Percentiles rank a stretch among this genome's conserved stretches.
Conservation (phyloP, 2,113 vertebrate genomes). For the Lagopus muta region DNA sequence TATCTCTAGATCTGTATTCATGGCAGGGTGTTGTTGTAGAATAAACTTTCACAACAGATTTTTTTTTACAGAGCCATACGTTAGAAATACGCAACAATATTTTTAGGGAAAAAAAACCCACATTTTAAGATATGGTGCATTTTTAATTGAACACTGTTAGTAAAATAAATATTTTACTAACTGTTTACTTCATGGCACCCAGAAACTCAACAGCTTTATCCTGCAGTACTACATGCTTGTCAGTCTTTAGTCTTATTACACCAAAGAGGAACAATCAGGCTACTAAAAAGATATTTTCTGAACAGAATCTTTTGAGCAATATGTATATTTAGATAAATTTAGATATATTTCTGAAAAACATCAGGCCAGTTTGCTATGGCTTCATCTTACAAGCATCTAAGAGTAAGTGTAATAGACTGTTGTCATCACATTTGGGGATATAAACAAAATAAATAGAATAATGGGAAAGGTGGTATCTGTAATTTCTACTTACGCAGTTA, state of each 20-base stretch:
- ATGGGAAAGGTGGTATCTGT: background rate
- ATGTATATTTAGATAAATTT: too few species aligned
- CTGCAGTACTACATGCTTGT: background rate
- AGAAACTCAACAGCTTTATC: background rate
- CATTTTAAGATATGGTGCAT: background rate
- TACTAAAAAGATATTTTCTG: background rate
- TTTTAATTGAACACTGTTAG: background rate
- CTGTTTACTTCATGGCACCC: background rate
- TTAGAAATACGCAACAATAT: background rate
- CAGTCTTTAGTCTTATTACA: background rate
- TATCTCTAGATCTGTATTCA: too few species aligned
- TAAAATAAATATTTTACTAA: too few species aligned
- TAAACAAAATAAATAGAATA: background rate
- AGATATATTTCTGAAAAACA: background rate
- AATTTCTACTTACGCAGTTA: background rate
- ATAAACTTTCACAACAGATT: background rate
- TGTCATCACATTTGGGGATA: background rate
- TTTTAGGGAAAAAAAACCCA: background rate
- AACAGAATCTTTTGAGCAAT: background rate
- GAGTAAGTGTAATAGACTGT: background rate
- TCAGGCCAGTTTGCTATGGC: background rate
- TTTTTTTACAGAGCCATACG: background rate
- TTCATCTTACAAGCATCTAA: background rate
- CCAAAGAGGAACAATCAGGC: background rate
- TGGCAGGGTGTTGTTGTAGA: background rate